A percentile compares a stretch with the other conserved stretches of the same genome.
These are phyloP conservation scores for Desoria tigrina DNA, from an alignment of 2,888 invertebrate species.

Conservation along the genomic window DNA sequence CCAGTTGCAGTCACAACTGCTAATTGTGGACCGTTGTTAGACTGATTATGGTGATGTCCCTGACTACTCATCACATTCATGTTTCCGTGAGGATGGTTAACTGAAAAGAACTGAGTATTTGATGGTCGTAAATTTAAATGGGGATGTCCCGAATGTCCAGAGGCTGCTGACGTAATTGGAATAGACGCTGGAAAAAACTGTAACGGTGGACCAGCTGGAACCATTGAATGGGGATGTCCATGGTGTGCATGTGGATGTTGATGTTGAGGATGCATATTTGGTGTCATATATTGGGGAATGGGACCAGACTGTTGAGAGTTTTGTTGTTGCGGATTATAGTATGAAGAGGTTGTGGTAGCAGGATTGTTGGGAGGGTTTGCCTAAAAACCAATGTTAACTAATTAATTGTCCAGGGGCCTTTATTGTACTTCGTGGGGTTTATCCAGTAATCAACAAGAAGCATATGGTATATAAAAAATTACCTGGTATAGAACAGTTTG, in stretches of 20 bases:
- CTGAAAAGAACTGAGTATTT: constrained; percentile 48
- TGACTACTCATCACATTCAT: constrained; percentile 46
- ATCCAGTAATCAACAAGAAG: too few species aligned
- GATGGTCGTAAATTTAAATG: constrained; percentile 42
- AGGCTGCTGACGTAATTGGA: constrained; percentile 45
- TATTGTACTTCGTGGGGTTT: background rate
- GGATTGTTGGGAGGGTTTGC: constrained; percentile 40
- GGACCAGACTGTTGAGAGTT: constrained; percentile 28
- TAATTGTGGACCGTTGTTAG: constrained; percentile 41
- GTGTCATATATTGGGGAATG: constrained; percentile 36
- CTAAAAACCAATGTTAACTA: constrained; percentile 19
- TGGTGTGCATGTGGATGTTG: constrained; percentile 36
- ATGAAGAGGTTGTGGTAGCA: constrained; percentile 42
- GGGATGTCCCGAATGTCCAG: constrained; percentile 32
- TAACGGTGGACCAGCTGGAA: constrained; percentile 50
- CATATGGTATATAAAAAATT: background rate
- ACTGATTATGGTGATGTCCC: constrained; percentile 32
- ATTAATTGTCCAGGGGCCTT: background rate
- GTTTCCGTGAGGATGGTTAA: constrained; percentile 39
- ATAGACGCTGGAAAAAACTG: constrained; percentile 52
- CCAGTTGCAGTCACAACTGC: constrained; percentile 41
- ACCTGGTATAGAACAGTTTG: constrained; percentile 52
- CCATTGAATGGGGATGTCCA: constrained; percentile 42
- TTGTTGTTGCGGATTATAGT: constrained; percentile 44
- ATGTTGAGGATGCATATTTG: constrained; percentile 42